Base-by-base conservation (phyloP, 2,888 invertebrate species). In the Teinopalpus imperialis region DNA sequence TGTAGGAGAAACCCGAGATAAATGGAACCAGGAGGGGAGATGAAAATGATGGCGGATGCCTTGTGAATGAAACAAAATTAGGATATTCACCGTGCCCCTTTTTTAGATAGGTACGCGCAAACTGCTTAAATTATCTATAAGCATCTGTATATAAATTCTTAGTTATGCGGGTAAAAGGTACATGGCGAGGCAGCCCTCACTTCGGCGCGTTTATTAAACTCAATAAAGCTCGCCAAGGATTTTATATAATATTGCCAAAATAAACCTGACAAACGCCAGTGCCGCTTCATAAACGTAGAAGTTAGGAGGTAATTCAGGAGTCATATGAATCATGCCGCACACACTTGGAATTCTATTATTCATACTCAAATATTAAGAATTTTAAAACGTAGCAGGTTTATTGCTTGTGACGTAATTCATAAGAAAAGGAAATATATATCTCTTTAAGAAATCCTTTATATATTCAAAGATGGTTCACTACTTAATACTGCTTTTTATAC, bases 41-140 rank as follows among this genome's bases (percentile, higher is more conserved):
- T 85, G 85, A 86, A 85, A 83, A 85, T 83, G 82, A 86, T 81
- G 83, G 81, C 81, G 85, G 81, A 83, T 82, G 81, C 76, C 68
- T 62, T 64, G 75, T 78, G 81, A 85, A 86, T 82, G 74, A 69
- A 75, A 77, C 66, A 77, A 82, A 86, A 86, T 87, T 83, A 86
- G 81, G 74, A 77, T 81, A 81, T 82, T 81, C 74, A 74, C 78
- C 78, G 73, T 74, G 70, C 57, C 65, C 73, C 71, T 74, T 79
- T 74, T 80, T 73, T 68, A 72, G 70, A 57, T 42, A 47, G 41
- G 41, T 47, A 36, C 67, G 56, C 61, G 55, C 57, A 66, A 71
- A 68, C 73, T 74, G 70, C 71, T 80, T 80, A 77, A 81, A 81
- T 80, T 79, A 80, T 74, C 66, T 69, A 65, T 68, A 73, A 71